Conservation (phyloP, 2,888 invertebrate genomes). For the Coelopa pilipes region DNA sequence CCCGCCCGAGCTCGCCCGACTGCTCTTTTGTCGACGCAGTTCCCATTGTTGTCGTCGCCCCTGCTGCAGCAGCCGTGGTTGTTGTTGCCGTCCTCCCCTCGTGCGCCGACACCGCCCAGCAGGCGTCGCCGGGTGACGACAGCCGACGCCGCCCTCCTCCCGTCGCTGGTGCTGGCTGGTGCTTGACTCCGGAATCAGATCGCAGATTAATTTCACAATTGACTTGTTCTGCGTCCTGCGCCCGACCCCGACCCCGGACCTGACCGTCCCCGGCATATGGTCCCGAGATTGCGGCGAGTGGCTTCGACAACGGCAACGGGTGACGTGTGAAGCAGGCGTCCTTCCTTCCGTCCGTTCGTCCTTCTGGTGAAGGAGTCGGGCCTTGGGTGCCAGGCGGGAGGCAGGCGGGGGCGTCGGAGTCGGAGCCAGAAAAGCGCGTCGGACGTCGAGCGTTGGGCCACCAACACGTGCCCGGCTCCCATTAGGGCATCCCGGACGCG, state of each 20-base stretch:
- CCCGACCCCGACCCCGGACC: background rate
- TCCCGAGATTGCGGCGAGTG: background rate
- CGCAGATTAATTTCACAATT: slow-evolving; percentile 58
- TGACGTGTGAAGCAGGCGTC: background rate
- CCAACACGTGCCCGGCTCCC: too few species aligned
- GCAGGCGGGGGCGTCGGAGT: too few species aligned
- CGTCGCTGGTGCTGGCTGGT: slow-evolving; percentile 10
- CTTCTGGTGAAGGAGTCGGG: too few species aligned
- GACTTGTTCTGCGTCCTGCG: slow-evolving; percentile 46
- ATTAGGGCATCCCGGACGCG: too few species aligned
- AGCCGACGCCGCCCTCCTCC: background rate
- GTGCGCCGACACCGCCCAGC: slow-evolving; percentile 5
- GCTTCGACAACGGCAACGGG: too few species aligned
- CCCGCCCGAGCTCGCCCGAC: background rate
- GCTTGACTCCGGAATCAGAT: slow-evolving; percentile 34
- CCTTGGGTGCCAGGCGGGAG: too few species aligned
- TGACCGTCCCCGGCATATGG: background rate
- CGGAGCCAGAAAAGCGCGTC: too few species aligned
- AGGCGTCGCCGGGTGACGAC: background rate
- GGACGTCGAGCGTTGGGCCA: too few species aligned
- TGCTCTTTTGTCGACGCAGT: slow-evolving; percentile 13
- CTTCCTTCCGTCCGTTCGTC: too few species aligned
- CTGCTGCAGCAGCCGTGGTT: background rate
- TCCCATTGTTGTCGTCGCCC: background rate
- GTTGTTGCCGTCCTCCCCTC: background rate